Conservation (phyloP, 2,797 vertebrate species). For the Bovichtus diacanthus region DNA sequence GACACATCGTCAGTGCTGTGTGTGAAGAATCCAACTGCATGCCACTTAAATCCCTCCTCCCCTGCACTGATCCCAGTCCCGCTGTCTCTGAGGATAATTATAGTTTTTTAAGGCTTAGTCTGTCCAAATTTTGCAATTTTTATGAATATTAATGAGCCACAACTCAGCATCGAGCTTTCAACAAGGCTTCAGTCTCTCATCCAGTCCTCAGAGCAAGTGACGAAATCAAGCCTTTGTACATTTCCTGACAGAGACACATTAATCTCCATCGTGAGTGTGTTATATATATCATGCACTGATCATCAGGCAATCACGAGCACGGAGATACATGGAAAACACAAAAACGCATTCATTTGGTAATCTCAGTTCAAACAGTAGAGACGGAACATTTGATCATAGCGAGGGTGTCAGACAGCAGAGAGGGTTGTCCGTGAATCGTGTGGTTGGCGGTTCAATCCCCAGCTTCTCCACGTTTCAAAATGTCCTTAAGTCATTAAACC, state of each 20-base stretch:
- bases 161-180: conserved; percentile 40
- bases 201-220: background rate
- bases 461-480: too few species aligned
- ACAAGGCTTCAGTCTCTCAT: conserved; percentile 11
- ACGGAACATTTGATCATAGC: too few species aligned
- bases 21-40: conserved; percentile 7
- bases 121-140: conserved; percentile 26
- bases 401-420: too few species aligned
- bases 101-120: conserved; percentile 34
- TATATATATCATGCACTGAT: background rate
- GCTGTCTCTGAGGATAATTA: conserved; percentile 34
- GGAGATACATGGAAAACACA: too few species aligned
- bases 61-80: conserved; percentile 27
- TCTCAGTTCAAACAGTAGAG: too few species aligned
- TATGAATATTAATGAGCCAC: conserved; percentile 53
- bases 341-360: too few species aligned
- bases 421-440: too few species aligned
- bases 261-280: background rate
- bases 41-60: conserved; percentile 24
- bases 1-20: conserved; percentile 9
- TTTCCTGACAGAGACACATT: background rate
- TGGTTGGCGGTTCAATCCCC: too few species aligned
- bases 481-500: background rate
- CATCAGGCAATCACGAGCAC: too few species aligned
- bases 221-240: background rate